These are phyloP conservation scores for Salminus brasiliensis DNA, from an alignment of 2,113 vertebrate species.

Conservation along the genomic window DNA sequence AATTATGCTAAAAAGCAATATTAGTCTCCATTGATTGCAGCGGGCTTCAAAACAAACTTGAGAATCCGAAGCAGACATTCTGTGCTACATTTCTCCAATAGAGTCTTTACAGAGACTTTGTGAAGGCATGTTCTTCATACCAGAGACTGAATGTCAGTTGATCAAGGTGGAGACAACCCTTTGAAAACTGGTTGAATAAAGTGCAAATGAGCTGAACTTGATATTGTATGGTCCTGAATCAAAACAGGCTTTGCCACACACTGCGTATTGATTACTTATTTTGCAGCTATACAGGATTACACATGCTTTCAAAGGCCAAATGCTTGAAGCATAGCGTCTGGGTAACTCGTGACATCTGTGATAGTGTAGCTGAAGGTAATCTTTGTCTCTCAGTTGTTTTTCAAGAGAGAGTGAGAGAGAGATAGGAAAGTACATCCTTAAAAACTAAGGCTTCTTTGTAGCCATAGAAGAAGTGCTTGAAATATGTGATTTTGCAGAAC, in stretches of 20 bases:
- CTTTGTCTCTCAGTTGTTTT: background rate
- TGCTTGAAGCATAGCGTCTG: background rate
- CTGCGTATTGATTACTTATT: slow-evolving; percentile 27
- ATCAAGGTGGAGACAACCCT: slow-evolving; percentile 9
- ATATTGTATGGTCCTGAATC: background rate
- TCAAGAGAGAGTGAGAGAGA: background rate
- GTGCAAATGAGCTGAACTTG: slow-evolving; percentile 2
- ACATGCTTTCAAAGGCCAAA: background rate
- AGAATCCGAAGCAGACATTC: background rate
- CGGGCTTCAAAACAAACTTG: background rate
- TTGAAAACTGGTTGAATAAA: slow-evolving; percentile 4
- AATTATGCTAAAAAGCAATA: background rate
- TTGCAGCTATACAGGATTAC: background rate
- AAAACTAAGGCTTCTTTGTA: too few relatives aligned
- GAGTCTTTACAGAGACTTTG: background rate
- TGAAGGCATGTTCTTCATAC: background rate
- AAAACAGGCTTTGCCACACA: background rate
- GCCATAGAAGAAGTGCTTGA: too few relatives aligned
- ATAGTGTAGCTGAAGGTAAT: background rate
- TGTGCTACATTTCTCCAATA: background rate
- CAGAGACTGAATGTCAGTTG: background rate
- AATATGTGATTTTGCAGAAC: too few relatives aligned
- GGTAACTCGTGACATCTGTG: background rate
- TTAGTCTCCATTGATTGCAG: background rate
- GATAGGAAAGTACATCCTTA: too few relatives aligned